phyloP scores from a whole-genome alignment of 1,140 invertebrate genomes.

The Manduca sexta region DNA sequence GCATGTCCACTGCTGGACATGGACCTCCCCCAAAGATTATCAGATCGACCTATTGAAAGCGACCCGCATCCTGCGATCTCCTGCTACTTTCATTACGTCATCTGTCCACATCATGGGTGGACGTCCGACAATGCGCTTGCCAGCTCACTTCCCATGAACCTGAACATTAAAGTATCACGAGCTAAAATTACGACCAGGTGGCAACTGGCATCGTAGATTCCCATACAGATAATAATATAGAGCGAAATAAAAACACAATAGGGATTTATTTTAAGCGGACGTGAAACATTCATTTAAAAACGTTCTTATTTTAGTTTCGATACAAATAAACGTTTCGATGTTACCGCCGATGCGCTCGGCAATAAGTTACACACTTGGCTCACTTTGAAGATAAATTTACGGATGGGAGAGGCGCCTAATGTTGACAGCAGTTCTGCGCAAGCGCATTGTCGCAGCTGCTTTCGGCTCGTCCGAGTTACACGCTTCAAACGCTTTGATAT shows the following conservation, averaged over 20 bases:
- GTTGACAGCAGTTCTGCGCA: constrained; percentile 28
- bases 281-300: constrained; percentile 44
- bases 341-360: constrained; percentile 37
- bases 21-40: too few species aligned
- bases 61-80: too few species aligned
- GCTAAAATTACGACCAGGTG: neutral
- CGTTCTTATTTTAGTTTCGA: constrained; percentile 36
- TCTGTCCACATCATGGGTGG: too few species aligned
- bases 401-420: constrained; percentile 36
- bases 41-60: too few species aligned
- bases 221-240: neutral
- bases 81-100: too few species aligned
- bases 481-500: constrained; percentile 1
- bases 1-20: too few species aligned
- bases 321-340: constrained; percentile 40
- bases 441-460: constrained; percentile 53
- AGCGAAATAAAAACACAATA: constrained; percentile 11
- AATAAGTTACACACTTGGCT: constrained; percentile 34
- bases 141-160: too few species aligned
- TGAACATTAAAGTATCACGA: too few species aligned
- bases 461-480: constrained; percentile 5
- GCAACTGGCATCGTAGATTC: too few species aligned
- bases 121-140: too few species aligned
- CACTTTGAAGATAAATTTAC: constrained; percentile 60
- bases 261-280: constrained; percentile 24